Evolutionary conservation across 2,888 invertebrate genomes (phyloP), one percentile per base, ranked within the genome.

Genomic region (Sphaeridia pumilis): DNA sequence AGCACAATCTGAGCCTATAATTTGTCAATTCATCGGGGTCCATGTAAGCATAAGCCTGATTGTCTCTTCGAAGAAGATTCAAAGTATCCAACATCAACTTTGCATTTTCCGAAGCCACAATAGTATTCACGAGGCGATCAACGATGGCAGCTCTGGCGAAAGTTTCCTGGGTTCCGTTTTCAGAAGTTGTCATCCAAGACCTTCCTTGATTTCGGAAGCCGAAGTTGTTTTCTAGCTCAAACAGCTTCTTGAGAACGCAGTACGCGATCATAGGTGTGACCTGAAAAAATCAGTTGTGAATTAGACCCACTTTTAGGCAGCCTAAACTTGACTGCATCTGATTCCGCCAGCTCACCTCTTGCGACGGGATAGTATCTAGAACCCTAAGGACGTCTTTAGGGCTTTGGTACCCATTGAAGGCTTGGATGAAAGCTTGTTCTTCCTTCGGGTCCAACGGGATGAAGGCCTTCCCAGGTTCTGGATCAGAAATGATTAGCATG

Each of bases 1-100:
- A 75, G 65, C 76, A 77, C 59, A 84, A 73, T 60, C 73, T 74
- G 50, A 77, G 70, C 63, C 69, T 69, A 56, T 70, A 71, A 3
- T 58, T 50, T 43, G 66, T 67, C 57, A 64, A 67, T n/a, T 65
- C 49, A 2, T 62, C 61, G 49, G 67, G 68, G 27, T 69, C 58
- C 34, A 66, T 25, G 4, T 56, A 42, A 3, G 17, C 25, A 31
- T 20, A 26, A 36, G 14, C n/a, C 24, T 44, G 41, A 25, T 41
- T 45, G n/a, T 56, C 56, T 26, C 67, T 67, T 28, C 67, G 66
- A 21, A 75, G 61, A 2, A 71, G 58, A 27, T 68, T 66, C 17
- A 76, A 65, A 3, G 70, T 70, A 54, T 73, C 71, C 4, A 77
- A 47, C 31, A 77, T 62, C 31, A 69, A 60, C 26, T 69, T 66